phyloP scores from a whole-genome alignment of 2,888 invertebrate species.

The Chymomyza amoena region DNA sequence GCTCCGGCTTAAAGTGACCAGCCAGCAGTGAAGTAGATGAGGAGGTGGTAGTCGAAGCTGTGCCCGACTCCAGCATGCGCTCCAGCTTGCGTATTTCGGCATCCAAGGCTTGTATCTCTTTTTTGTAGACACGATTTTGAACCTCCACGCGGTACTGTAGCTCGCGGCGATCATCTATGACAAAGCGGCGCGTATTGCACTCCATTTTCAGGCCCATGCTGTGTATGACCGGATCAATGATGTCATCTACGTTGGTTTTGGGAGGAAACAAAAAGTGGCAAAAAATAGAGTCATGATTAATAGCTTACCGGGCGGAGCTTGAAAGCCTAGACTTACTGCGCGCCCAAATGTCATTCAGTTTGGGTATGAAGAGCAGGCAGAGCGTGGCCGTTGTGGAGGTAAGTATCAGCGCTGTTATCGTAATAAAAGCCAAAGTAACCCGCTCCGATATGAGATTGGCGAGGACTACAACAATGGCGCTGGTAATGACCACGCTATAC shows the following conservation, averaged over 20 bases:
- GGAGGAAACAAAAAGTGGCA: background rate
- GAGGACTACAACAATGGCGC: slow-evolving; percentile 90
- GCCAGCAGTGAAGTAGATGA: slow-evolving; percentile 77
- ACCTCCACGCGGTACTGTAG: slow-evolving; percentile 92
- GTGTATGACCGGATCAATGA: slow-evolving; percentile 89
- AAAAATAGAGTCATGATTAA: background rate
- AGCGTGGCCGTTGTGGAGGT: slow-evolving; percentile 92
- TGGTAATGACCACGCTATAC: slow-evolving; percentile 93
- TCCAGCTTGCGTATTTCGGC: slow-evolving; percentile 88
- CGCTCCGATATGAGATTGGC: slow-evolving; percentile 92
- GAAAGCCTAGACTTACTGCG: slow-evolving; percentile 80
- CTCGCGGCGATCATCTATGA: slow-evolving; percentile 90
- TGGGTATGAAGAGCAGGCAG: slow-evolving; percentile 91
- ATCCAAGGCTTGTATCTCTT: slow-evolving; percentile 89
- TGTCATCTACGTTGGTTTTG: slow-evolving; percentile 79
- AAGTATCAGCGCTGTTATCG: slow-evolving; percentile 90
- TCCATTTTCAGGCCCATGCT: slow-evolving; percentile 93
- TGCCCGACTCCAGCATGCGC: slow-evolving; percentile 84
- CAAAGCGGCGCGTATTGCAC: slow-evolving; percentile 91
- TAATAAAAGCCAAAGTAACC: slow-evolving; percentile 88
- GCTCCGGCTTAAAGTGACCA: slow-evolving; percentile 73
- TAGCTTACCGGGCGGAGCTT: background rate
- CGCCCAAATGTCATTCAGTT: slow-evolving; percentile 86
- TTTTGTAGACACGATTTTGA: slow-evolving; percentile 92
- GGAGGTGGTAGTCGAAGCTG: slow-evolving; percentile 80